Evolutionary conservation across 1,140 invertebrate genomes (phyloP), one percentile per base, ranked within the genome.

Genomic region (Pseudomyrmex dendroicus): DNA sequence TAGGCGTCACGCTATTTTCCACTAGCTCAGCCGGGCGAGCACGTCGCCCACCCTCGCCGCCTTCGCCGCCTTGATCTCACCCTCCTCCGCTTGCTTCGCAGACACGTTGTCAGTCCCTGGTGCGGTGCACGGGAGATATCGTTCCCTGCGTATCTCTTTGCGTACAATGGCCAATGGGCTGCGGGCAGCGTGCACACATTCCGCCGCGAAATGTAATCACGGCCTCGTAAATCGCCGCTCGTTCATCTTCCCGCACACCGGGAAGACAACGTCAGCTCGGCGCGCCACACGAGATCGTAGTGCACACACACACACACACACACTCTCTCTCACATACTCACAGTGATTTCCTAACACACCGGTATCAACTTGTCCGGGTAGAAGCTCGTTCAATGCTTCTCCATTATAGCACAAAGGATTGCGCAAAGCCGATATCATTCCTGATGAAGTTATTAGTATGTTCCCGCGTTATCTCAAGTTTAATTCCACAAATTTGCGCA

Each of bases 1-100:
- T 13, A 62, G 50, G 68, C 77, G 73, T 85, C 77, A 86, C 78
- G 90, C 86, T 85, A 89, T 89, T 91, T 91, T 87, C 89, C 83
- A 89, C 86, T 84, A 85, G 84, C 85, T 90, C 89, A 89, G 61
- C 56, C 35, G 35, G 5, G 35, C 35, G 35, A 61, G 20, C 17
- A 73, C 61, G 83, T 83, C 80, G 68, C 84, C 66, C 84, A 82
- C 72, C 73, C 84, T 80, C 84, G 66, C 73, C 62, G 63, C 35
- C 50, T 57, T 50, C n/a, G 70, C 82, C 50, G n/a, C 64, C 62
- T 62, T 8, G 35, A 35, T 35, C 35, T 13, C 64, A 50, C 64
- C 44, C 56, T 25, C 35, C 56, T 13, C 50, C 35, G 50, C 9
- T 12, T 61, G 50, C 9, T 12, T 61, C 17, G 56, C 59, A 57